A percentile compares a stretch with the other conserved stretches of the same genome.
Evolutionary conservation across 2,113 vertebrate genomes (phyloP).

Genomic region (Microcebus tavaratra): DNA sequence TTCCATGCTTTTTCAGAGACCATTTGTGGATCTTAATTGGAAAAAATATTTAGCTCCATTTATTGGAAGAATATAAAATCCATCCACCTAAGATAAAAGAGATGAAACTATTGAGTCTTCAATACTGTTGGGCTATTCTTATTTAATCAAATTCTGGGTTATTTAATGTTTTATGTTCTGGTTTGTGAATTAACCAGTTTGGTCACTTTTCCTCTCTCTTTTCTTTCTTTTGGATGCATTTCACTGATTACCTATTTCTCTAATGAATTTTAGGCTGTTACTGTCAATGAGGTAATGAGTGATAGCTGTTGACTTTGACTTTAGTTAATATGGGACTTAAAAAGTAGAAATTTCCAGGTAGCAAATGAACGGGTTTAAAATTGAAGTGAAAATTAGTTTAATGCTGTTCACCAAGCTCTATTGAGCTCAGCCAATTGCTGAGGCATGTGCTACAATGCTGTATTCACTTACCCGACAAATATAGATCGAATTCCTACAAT

Average conservation of each 20-base stretch:
- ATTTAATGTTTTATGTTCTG: neutral
- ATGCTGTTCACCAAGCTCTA: neutral
- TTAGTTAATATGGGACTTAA: neutral
- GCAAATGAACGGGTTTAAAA: neutral
- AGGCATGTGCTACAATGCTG: neutral
- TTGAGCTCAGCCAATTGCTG: neutral
- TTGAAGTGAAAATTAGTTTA: neutral
- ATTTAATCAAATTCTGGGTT: neutral
- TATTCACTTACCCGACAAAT: neutral
- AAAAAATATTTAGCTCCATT: neutral
- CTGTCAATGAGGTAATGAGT: neutral
- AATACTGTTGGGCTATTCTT: neutral
- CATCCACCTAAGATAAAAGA: neutral
- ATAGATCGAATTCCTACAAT: neutral
- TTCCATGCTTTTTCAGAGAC: neutral
- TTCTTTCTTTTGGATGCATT: neutral
- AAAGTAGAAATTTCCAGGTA: neutral
- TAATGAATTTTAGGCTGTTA: neutral
- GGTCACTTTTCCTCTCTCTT: neutral
- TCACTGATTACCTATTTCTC: neutral
- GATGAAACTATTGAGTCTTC: neutral
- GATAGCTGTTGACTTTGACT: neutral
- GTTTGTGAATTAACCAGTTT: neutral
- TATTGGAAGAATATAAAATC: neutral
- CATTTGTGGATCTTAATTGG: neutral